Evolutionary conservation across 2,888 invertebrate species (phyloP).

Genomic region (Notocelia uddmanniana): DNA sequence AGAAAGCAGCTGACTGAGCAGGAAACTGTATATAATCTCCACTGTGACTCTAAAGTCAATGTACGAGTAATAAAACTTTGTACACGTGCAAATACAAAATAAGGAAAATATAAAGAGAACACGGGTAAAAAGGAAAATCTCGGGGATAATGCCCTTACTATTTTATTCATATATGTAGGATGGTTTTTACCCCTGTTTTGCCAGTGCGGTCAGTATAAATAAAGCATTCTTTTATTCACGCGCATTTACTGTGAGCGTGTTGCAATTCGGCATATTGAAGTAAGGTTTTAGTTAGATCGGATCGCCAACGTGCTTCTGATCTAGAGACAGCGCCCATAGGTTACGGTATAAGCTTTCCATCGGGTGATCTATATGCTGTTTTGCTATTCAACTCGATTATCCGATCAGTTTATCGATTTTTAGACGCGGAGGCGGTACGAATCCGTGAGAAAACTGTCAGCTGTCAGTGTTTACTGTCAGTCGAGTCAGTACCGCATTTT

Average conservation of each 20-base stretch:
- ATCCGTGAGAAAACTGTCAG: no score
- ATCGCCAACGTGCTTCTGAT: no score
- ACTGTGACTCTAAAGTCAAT: not conserved
- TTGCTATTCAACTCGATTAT: no score
- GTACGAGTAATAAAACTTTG: not conserved
- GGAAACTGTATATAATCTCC: not conserved
- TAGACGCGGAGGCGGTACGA: no score
- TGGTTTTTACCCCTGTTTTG: conserved; percentile 3
- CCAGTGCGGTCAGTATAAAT: not conserved
- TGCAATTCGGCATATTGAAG: not conserved
- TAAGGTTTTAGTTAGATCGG: no score
- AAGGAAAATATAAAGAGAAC: not conserved
- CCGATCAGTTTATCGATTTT: no score
- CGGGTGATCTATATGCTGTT: no score
- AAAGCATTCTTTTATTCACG: not conserved
- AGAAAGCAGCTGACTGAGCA: no score
- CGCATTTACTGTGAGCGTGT: not conserved
- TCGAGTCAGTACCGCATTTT: no score
- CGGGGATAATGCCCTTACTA: not conserved
- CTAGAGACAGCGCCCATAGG: no score
- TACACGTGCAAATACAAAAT: not conserved
- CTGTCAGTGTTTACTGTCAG: no score
- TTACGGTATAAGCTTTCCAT: no score
- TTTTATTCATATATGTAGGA: conserved; percentile 31
- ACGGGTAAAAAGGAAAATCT: not conserved